Conservation (phyloP, 1,140 invertebrate species). For the Dreissena rostriformis region DNA sequence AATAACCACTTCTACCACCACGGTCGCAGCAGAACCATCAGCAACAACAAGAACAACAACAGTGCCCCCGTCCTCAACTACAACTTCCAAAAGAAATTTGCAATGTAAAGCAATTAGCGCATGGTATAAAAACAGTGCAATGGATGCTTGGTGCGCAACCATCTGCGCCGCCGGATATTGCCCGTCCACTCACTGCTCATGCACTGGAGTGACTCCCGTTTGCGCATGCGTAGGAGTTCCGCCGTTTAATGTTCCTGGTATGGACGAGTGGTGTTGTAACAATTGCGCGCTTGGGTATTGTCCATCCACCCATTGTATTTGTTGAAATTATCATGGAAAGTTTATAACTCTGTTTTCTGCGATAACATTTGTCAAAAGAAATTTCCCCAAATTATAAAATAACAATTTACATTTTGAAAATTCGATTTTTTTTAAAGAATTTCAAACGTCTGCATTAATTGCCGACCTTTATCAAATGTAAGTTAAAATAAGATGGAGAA, state of each 20-base stretch:
- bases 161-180: constrained; percentile 1
- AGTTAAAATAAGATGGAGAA: no score
- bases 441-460: no score
- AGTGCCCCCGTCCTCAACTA: not conserved
- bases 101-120: constrained; percentile 10
- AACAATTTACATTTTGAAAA: no score
- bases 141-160: constrained; percentile 37
- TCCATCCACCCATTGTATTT: not conserved
- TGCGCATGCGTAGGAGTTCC: not conserved
- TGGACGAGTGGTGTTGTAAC: not conserved
- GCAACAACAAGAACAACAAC: constrained; percentile 1
- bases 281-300: not conserved
- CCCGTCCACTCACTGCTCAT: not conserved
- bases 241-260: not conserved
- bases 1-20: not conserved
- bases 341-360: no score
- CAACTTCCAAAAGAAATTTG: not conserved
- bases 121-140: constrained; percentile 16
- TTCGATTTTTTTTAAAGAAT: no score
- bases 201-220: not conserved
- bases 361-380: no score
- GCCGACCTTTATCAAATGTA: no score
- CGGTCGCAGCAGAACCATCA: not conserved
- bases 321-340: not conserved
- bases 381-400: no score